Evolutionary conservation across 2,888 invertebrate species (phyloP), one percentile per base, ranked within the genome.

Genomic region (Papilio elwesi): DNA sequence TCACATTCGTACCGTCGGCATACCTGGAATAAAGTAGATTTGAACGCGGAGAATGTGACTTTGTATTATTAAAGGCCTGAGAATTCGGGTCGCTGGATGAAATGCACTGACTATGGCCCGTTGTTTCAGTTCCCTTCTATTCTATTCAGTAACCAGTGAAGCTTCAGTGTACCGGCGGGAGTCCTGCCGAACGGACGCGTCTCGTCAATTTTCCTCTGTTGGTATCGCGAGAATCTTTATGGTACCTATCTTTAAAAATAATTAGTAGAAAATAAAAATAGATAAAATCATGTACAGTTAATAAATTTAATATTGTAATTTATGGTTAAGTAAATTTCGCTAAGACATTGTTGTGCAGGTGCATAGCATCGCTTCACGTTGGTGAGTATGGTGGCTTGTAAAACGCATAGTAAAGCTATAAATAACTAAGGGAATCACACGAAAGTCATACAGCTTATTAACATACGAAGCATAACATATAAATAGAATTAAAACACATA

Each of bases 131-230:
- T 81, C 81, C 81, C 78, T 81, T 57, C 67, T 76, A 55, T 48
- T 68, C 68, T 49, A 57, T 48, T 55, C 70, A 59, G 57, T 55
- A 71, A 76, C 74, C 71, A 74, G 75, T 62, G 76, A 70, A 78
- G 80, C 82, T 82, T 79, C 87, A 90, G 90, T 90, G 74, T 76
- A 75, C 76, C 80, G 82, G 78, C 83, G 85, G 83, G 83, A 83
- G 81, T 79, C 81, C 82, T 77, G 74, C 80, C 81, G 81, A 78
- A 78, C 80, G 86, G 83, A 76, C 88, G 89, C 79, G 68, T 77
- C 74, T 74, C 63, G 63, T 43, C 77, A 48, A 57, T 55, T 74
- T 75, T 71, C 71, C 71, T 73, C 0, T 15, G 36, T 15, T 59
- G 47, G 7, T 15, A 36, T 12, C 55, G 47, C 26, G 55, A 49